Percentiles rank a stretch among this genome's conserved stretches.
Conservation (phyloP, 2,113 vertebrate genomes). For the Lagopus muta region DNA sequence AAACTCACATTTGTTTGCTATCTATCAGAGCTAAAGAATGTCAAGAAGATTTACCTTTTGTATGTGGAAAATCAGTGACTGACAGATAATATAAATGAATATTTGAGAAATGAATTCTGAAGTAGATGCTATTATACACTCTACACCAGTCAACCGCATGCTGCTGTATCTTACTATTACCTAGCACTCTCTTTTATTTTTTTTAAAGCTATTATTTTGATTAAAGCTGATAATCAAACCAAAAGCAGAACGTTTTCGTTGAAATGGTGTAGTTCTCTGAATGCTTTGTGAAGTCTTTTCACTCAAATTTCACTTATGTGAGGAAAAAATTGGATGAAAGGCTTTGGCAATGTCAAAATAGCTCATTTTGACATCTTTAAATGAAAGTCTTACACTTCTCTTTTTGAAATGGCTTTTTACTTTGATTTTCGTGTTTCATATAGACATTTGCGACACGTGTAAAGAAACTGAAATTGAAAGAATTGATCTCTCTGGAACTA, state of each 20-base stretch:
- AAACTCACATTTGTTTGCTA: neutral
- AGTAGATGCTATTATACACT: neutral
- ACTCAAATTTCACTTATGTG: neutral
- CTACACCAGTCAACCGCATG: neutral
- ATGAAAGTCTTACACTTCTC: neutral
- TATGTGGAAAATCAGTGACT: neutral
- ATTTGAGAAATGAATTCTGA: neutral
- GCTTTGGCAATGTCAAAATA: constrained; percentile 3
- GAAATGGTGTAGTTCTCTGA: neutral
- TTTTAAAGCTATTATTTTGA: constrained; percentile 15
- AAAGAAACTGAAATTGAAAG: neutral
- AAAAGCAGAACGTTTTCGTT: neutral
- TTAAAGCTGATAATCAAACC: constrained; percentile 11
- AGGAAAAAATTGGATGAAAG: neutral
- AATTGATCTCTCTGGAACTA: neutral
- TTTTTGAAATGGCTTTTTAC: neutral
- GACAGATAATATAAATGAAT: neutral
- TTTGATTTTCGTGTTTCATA: neutral
- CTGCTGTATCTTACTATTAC: neutral
- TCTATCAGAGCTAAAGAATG: neutral
- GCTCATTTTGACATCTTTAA: constrained; percentile 16
- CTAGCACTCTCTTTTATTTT: neutral
- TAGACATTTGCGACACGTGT: neutral
- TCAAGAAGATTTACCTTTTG: neutral
- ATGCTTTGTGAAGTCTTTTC: neutral